Evolutionary conservation across 2,113 vertebrate species (phyloP).

Genomic region (Lophotis ruficrista): DNA sequence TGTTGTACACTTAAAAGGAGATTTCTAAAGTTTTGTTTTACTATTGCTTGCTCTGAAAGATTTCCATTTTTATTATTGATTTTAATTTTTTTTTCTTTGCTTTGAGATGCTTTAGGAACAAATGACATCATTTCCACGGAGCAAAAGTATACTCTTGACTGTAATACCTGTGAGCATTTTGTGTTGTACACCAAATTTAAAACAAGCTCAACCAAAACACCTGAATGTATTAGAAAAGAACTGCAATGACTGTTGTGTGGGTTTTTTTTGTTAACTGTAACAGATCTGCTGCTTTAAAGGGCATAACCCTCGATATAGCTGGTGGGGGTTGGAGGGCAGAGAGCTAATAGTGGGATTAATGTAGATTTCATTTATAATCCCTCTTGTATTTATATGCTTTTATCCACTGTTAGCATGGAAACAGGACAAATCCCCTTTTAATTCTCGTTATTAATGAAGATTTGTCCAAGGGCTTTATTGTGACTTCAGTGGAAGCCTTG

Average conservation of each 20-base stretch:
- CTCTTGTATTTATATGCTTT: conserved; percentile 43
- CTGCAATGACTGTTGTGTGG: neutral
- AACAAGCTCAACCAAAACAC: neutral
- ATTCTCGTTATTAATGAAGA: conserved; percentile 47
- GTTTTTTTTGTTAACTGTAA: neutral
- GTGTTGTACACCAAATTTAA: neutral
- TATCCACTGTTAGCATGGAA: conserved; percentile 46
- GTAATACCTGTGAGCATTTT: conserved; percentile 28
- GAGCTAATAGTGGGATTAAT: conserved; percentile 47
- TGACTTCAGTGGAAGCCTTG: neutral
- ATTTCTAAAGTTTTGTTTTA: conserved; percentile 69
- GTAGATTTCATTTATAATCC: conserved; percentile 52
- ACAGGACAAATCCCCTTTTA: conserved; percentile 46
- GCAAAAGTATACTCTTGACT: conserved; percentile 5
- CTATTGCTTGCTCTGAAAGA: conserved; percentile 67
- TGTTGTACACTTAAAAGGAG: conserved; percentile 71
- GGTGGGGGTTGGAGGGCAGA: neutral
- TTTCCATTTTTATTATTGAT: conserved; percentile 74
- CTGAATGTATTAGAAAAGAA: neutral
- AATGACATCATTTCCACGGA: conserved; percentile 22
- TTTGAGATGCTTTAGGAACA: conserved; percentile 39
- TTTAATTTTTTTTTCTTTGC: conserved; percentile 55
- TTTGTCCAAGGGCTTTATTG: conserved; percentile 45
- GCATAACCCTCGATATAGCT: neutral
- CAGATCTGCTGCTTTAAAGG: conserved; percentile 40